Conservation (phyloP, 2,888 invertebrate species). For the Stenichneumon culpator region DNA sequence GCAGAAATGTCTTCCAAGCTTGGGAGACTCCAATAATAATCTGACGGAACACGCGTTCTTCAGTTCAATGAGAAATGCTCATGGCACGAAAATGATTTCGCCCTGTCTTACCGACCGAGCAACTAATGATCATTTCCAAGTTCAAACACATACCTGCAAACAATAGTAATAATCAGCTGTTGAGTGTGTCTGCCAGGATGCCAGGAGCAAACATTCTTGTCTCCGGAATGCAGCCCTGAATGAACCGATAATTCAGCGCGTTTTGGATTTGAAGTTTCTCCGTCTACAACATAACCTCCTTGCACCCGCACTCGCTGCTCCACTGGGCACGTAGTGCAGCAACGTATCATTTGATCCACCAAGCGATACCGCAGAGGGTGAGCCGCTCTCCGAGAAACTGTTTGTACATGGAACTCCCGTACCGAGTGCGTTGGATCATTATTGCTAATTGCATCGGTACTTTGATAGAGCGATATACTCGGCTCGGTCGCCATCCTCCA, state of each 20-base stretch:
- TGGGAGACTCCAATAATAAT: too few species aligned
- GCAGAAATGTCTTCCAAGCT: too few species aligned
- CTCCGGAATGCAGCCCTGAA: constrained; percentile 27
- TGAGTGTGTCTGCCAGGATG: neutral
- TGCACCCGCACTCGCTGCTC: constrained; percentile 27
- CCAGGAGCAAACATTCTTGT: constrained; percentile 19
- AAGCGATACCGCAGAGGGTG: constrained; percentile 22
- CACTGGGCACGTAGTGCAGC: constrained; percentile 16
- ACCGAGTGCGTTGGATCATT: constrained; percentile 74
- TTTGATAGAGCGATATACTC: constrained; percentile 75
- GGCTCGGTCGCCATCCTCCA: neutral
- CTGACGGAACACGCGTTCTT: too few species aligned
- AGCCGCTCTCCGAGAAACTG: constrained; percentile 33
- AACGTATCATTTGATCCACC: constrained; percentile 18
- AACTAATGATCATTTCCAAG: too few species aligned
- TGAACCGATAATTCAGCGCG: neutral
- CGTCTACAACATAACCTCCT: constrained; percentile 8
- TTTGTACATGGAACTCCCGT: constrained; percentile 10
- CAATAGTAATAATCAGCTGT: neutral
- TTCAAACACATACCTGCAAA: too few species aligned
- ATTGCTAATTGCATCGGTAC: constrained; percentile 80
- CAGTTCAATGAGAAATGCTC: too few species aligned
- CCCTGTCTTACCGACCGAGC: too few species aligned
- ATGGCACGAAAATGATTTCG: too few species aligned
- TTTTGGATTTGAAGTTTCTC: neutral